Evolutionary conservation across 2,888 invertebrate genomes (phyloP).

Genomic region (Dorcus hopei): DNA sequence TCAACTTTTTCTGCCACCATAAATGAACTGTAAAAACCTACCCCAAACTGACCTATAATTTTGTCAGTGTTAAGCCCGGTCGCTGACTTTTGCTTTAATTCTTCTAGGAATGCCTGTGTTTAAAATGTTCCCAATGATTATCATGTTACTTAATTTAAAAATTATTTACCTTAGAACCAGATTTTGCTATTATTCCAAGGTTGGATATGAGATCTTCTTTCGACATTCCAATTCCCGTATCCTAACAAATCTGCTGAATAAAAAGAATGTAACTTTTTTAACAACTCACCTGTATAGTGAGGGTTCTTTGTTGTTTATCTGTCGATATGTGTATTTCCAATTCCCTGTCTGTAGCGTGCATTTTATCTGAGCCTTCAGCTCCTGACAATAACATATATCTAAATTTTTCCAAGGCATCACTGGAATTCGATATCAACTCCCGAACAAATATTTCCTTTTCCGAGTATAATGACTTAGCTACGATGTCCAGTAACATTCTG

Average conservation of each 20-base stretch:
- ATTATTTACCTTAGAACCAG: slow-evolving; percentile 77
- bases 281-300: slow-evolving; percentile 74
- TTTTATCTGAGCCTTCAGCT: slow-evolving; percentile 48
- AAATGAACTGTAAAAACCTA: slow-evolving; percentile 96
- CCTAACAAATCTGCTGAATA: slow-evolving; percentile 52
- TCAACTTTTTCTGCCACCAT: slow-evolving; percentile 96
- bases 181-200: slow-evolving; percentile 92
- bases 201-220: slow-evolving; percentile 86
- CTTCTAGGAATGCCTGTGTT: slow-evolving; percentile 74
- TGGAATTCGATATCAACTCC: slow-evolving; percentile 94
- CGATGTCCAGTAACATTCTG: slow-evolving; percentile 91
- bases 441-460: slow-evolving; percentile 97
- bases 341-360: slow-evolving; percentile 60
- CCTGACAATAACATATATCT: slow-evolving; percentile 69
- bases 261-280: slow-evolving; percentile 8
- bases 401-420: slow-evolving; percentile 95
- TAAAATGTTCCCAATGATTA: neutral
- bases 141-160: neutral
- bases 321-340: slow-evolving; percentile 87
- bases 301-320: slow-evolving; percentile 78
- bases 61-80: slow-evolving; percentile 61
- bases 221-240: slow-evolving; percentile 94
- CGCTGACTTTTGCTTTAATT: slow-evolving; percentile 66
- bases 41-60: slow-evolving; percentile 97
- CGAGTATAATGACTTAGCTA: slow-evolving; percentile 94